These are phyloP conservation scores for Cerceris rybyensis DNA, from an alignment of 2,888 invertebrate species.

Conservation along the genomic window DNA sequence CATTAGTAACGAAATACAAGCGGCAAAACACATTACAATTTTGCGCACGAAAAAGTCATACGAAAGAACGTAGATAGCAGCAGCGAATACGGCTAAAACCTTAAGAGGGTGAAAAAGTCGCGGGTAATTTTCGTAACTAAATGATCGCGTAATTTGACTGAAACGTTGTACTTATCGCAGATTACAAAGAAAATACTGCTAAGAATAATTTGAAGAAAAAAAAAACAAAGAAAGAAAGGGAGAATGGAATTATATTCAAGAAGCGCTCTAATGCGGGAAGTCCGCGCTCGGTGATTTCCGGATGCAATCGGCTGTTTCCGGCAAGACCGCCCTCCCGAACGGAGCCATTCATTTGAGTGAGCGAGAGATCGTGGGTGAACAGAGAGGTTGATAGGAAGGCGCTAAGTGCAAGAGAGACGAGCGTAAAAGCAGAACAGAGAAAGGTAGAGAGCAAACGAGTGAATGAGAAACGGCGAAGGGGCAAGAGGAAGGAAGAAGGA, in stretches of 20 bases:
- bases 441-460: slow-evolving; percentile 32
- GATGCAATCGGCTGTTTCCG: slow-evolving; percentile 66
- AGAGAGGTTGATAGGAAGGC: slow-evolving; percentile 42
- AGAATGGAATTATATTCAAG: slow-evolving; percentile 75
- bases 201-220: neutral
- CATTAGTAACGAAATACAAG: slow-evolving; percentile 48
- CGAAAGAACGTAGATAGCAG: slow-evolving; percentile 35
- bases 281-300: slow-evolving; percentile 67
- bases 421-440: slow-evolving; percentile 15
- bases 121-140: slow-evolving; percentile 8
- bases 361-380: slow-evolving; percentile 32
- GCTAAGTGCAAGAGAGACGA: slow-evolving; percentile 26
- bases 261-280: slow-evolving; percentile 72
- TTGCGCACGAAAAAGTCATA: slow-evolving; percentile 60
- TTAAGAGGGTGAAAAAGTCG: slow-evolving; percentile 1
- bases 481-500: slow-evolving; percentile 47
- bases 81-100: slow-evolving; percentile 28
- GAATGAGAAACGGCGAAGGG: slow-evolving; percentile 42
- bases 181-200: slow-evolving; percentile 18
- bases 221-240: slow-evolving; percentile 48
- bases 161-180: neutral
- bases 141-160: neutral
- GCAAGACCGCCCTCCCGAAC: slow-evolving; percentile 55
- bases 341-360: slow-evolving; percentile 72
- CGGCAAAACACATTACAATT: slow-evolving; percentile 61